phyloP scores from a whole-genome alignment of 2,888 invertebrate genomes.

The Gerosis bhagava region DNA sequence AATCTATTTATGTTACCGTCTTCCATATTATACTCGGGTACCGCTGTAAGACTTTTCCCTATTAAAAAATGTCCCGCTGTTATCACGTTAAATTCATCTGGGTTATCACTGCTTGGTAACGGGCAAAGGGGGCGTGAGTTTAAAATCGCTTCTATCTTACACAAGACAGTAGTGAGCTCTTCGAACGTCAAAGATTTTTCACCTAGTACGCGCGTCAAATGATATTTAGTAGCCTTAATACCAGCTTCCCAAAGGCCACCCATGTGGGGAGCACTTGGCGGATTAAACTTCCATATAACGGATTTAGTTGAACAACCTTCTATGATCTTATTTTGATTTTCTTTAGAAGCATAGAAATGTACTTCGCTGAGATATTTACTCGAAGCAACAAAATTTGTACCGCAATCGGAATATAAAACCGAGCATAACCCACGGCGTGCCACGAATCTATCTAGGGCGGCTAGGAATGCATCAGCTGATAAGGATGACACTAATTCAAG shows the following conservation, averaged over 20 bases:
- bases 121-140: constrained; percentile 18
- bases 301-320: too few species aligned
- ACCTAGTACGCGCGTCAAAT: neutral
- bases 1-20: constrained; percentile 8
- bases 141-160: constrained; percentile 14
- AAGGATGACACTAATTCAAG: constrained; percentile 2
- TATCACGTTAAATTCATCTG: constrained; percentile 22
- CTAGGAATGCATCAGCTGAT: constrained; percentile 13
- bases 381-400: constrained; percentile 11
- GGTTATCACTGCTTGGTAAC: constrained; percentile 12
- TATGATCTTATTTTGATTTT: too few species aligned
- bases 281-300: constrained; percentile 10
- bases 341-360: too few species aligned
- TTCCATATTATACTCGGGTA: constrained; percentile 12
- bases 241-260: constrained; percentile 15
- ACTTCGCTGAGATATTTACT: constrained; percentile 1
- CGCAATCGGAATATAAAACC: constrained; percentile 14
- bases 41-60: constrained; percentile 11
- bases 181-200: constrained; percentile 10
- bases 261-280: constrained; percentile 9
- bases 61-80: constrained; percentile 26
- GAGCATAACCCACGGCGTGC: constrained; percentile 9
- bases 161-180: constrained; percentile 14
- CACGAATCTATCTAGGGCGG: constrained; percentile 11
- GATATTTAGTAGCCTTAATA: constrained; percentile 16